Percentiles rank a stretch among this genome's conserved stretches.
phyloP scores from a whole-genome alignment of 2,113 vertebrate species.

The Ascaphus truei region DNA sequence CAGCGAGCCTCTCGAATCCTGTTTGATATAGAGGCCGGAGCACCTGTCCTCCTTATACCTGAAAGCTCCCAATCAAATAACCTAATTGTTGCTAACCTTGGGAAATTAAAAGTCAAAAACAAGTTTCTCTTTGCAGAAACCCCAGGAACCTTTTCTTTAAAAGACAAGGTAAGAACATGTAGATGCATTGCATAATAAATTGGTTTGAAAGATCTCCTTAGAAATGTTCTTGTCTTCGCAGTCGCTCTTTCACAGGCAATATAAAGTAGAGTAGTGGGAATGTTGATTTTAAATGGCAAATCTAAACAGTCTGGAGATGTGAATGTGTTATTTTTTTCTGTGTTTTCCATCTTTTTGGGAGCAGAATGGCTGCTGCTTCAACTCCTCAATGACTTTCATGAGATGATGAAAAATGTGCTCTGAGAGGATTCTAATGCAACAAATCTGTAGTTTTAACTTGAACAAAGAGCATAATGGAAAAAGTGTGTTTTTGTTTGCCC shows the following conservation, averaged over 20 bases:
- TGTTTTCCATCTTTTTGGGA: no score
- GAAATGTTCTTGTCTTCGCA: not conserved
- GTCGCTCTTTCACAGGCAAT: not conserved
- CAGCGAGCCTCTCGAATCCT: slow-evolving; percentile 83
- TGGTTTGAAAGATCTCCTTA: not conserved
- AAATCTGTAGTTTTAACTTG: no score
- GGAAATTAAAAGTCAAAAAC: slow-evolving; percentile 90
- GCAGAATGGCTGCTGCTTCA: no score
- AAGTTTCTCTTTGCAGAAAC: slow-evolving; percentile 78
- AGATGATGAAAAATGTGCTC: no score
- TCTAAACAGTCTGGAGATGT: no score
- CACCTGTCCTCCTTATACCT: slow-evolving; percentile 90
- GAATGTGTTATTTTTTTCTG: no score
- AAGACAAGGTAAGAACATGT: slow-evolving; percentile 83
- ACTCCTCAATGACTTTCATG: no score
- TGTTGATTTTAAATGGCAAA: no score
- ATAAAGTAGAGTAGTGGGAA: no score
- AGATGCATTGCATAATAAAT: not conserved
- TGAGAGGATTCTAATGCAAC: no score
- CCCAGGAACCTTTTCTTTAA: slow-evolving; percentile 81
- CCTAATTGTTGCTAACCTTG: slow-evolving; percentile 90
- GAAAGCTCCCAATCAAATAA: slow-evolving; percentile 86
- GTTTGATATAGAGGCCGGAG: slow-evolving; percentile 90
- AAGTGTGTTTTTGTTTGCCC: no score
- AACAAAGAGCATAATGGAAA: no score